A percentile compares a stretch with the other conserved stretches of the same genome.
These are phyloP conservation scores for Chloebia gouldiae DNA, from an alignment of 2,113 vertebrate genomes.

Conservation along the genomic window DNA sequence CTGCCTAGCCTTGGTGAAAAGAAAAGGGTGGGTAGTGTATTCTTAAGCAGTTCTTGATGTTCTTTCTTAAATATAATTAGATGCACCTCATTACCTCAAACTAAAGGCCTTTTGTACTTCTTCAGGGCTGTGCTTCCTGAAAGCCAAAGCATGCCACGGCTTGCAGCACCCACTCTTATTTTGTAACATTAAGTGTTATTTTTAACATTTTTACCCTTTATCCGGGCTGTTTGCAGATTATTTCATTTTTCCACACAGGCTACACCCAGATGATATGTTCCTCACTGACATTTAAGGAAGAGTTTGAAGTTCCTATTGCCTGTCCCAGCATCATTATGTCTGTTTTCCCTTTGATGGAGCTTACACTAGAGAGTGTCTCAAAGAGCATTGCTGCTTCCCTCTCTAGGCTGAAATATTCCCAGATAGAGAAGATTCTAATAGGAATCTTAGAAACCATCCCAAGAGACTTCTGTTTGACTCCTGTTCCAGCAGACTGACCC, in stretches of 20 bases:
- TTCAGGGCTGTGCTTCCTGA: constrained; percentile 64
- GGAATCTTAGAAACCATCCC: neutral
- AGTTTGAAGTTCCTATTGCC: neutral
- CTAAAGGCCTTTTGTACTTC: constrained; percentile 77
- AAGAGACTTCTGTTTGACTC: neutral
- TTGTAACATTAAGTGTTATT: constrained; percentile 43
- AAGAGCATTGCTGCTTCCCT: neutral
- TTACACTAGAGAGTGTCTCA: neutral
- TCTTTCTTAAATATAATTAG: constrained; percentile 81
- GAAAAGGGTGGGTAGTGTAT: constrained; percentile 45
- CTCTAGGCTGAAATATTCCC: constrained; percentile 32
- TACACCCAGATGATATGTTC: neutral
- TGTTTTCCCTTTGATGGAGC: neutral
- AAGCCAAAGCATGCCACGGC: constrained; percentile 21
- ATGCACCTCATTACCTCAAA: constrained; percentile 77
- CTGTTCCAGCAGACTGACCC: neutral
- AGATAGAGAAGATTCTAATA: neutral
- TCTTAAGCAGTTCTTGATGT: constrained; percentile 69
- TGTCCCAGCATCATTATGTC: neutral
- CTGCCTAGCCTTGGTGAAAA: constrained; percentile 70
- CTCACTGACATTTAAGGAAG: neutral
- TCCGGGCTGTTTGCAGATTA: constrained; percentile 56
- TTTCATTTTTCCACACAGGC: constrained; percentile 50
- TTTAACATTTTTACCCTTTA: constrained; percentile 37
- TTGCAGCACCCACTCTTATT: constrained; percentile 39